phyloP scores from a whole-genome alignment of 2,113 vertebrate genomes.

The Acanthochromis polyacanthus region DNA sequence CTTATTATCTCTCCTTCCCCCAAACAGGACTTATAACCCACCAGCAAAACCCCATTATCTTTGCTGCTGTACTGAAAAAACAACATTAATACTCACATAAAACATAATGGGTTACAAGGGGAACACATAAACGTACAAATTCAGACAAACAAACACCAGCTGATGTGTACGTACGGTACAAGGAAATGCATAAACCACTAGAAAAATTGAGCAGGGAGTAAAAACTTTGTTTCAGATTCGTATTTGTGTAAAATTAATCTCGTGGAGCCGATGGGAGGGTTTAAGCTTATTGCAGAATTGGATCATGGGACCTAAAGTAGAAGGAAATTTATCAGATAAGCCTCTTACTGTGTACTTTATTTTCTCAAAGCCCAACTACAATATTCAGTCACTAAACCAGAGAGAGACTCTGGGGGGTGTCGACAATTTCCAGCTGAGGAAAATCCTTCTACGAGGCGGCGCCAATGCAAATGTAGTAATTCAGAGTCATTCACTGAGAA shows the following conservation, averaged over 20 bases:
- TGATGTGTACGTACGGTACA: not conserved
- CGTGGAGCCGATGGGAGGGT: slow-evolving; percentile 48
- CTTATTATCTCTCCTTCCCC: slow-evolving; percentile 34
- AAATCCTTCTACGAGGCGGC: slow-evolving; percentile 41
- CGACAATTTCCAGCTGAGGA: slow-evolving; percentile 55
- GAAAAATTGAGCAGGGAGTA: slow-evolving; percentile 19
- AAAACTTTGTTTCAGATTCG: slow-evolving; percentile 41
- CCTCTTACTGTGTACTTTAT: slow-evolving; percentile 73
- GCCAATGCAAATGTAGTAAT: slow-evolving; percentile 35
- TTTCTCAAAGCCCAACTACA: slow-evolving; percentile 65
- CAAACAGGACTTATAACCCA: slow-evolving; percentile 28
- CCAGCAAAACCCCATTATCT: slow-evolving; percentile 21
- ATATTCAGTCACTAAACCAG: slow-evolving; percentile 61
- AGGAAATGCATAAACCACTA: slow-evolving; percentile 1
- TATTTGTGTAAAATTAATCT: slow-evolving; percentile 63
- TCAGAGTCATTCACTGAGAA: slow-evolving; percentile 28
- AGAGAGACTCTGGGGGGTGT: slow-evolving; percentile 45
- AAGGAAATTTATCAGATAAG: slow-evolving; percentile 76
- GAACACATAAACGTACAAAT: slow-evolving; percentile 17
- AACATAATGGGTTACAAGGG: slow-evolving; percentile 9
- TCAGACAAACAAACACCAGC: slow-evolving; percentile 30
- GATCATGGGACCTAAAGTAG: slow-evolving; percentile 64
- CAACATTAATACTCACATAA: not conserved
- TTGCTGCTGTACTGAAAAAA: not conserved
- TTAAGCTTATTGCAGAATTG: slow-evolving; percentile 62